Conservation (phyloP, 2,888 invertebrate genomes). For the Lithodes maja region DNA sequence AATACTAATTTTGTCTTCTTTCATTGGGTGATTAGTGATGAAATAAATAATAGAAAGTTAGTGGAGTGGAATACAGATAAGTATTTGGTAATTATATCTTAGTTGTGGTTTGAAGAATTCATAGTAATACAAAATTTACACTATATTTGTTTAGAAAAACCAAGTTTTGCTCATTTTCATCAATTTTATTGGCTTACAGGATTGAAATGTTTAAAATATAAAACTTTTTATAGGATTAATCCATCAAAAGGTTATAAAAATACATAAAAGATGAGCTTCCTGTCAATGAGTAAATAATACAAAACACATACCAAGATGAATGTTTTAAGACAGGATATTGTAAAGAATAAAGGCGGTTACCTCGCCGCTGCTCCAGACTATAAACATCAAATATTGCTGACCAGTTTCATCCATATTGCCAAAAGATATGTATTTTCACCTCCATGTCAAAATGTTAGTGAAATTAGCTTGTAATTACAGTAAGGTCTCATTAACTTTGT, state of each 20-base stretch:
- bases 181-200: constrained; percentile 35
- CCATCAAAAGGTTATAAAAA: constrained; percentile 44
- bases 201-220: constrained; percentile 25
- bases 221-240: constrained; percentile 32
- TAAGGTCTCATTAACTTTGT: too few relatives aligned
- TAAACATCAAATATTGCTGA: background rate
- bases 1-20: too few relatives aligned
- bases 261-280: constrained; percentile 44
- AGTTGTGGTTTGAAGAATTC: background rate
- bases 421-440: background rate
- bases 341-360: background rate
- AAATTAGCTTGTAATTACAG: too few relatives aligned
- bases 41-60: background rate
- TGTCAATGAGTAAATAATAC: constrained; percentile 30
- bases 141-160: background rate
- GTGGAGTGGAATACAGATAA: background rate
- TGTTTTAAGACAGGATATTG: background rate
- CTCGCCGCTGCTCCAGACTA: background rate
- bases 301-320: background rate
- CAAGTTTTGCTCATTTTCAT: background rate
- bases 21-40: background rate
- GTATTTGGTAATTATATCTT: background rate
- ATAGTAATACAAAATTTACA: background rate
- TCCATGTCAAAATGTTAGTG: too few relatives aligned
- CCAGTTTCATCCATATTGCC: background rate